These are phyloP conservation scores for Antennarius striatus DNA, from an alignment of 2,113 vertebrate genomes.

Conservation along the genomic window DNA sequence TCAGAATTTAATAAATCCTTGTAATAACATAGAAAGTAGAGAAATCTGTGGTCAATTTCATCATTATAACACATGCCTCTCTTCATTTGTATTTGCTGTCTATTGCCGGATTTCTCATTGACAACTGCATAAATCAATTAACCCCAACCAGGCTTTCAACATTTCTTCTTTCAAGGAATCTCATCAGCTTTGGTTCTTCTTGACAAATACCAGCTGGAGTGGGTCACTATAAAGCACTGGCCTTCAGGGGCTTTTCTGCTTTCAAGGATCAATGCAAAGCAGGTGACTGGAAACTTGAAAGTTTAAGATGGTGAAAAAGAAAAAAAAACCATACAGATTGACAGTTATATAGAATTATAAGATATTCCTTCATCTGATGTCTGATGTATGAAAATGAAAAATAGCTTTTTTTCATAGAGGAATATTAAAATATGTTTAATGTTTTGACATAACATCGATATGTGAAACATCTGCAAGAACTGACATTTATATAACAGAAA, in stretches of 20 bases:
- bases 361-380: no score
- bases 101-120: conserved; percentile 24
- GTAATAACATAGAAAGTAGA: no score
- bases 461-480: no score
- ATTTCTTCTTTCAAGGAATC: conserved; percentile 61
- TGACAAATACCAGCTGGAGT: conserved; percentile 76
- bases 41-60: no score
- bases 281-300: conserved; percentile 60
- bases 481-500: no score
- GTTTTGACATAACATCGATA: no score
- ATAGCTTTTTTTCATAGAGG: no score
- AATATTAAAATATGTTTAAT: no score
- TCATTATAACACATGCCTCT: neutral
- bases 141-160: conserved; percentile 56
- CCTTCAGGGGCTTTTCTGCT: conserved; percentile 62
- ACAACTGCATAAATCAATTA: conserved; percentile 56
- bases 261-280: conserved; percentile 61
- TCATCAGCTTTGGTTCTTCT: conserved; percentile 53
- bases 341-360: no score
- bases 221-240: conserved; percentile 67
- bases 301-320: conserved; percentile 31
- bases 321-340: neutral
- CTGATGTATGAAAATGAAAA: no score
- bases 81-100: conserved; percentile 4
- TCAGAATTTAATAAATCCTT: no score